Percentiles rank a stretch among this genome's conserved stretches.
Conservation (phyloP, 2,113 vertebrate species). For the Silurus asotus region DNA sequence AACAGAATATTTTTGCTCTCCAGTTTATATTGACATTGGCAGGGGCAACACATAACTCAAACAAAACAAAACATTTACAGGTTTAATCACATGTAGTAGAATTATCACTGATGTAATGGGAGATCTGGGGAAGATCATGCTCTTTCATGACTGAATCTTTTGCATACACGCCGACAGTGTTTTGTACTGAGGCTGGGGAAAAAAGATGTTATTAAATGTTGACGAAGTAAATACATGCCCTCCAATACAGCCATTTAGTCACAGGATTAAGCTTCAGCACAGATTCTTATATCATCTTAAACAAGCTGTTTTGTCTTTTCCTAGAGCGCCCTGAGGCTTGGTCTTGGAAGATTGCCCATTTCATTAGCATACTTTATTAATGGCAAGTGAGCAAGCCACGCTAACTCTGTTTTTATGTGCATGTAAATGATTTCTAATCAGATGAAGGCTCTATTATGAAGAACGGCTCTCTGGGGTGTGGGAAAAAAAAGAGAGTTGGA, state of each 20-base stretch:
- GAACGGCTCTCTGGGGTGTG: slow-evolving; percentile 27
- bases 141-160: slow-evolving; percentile 12
- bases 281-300: neutral
- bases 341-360: slow-evolving; percentile 32
- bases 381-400: slow-evolving; percentile 24
- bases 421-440: slow-evolving; percentile 47
- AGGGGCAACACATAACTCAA: neutral
- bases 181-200: neutral
- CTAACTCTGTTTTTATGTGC: slow-evolving; percentile 34
- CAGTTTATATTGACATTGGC: neutral
- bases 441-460: slow-evolving; percentile 44
- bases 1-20: neutral
- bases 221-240: neutral
- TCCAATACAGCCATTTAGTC: neutral
- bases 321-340: slow-evolving; percentile 24
- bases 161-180: neutral
- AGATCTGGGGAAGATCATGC: neutral
- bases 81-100: neutral
- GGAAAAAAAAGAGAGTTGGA: slow-evolving; percentile 27
- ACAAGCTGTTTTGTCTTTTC: slow-evolving; percentile 6
- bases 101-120: neutral
- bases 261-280: neutral
- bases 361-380: slow-evolving; percentile 44
- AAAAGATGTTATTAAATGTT: neutral
- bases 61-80: neutral